A percentile compares a stretch with the other conserved stretches of the same genome.
Evolutionary conservation across 2,113 vertebrate genomes (phyloP).

Genomic region (Rynchops niger): DNA sequence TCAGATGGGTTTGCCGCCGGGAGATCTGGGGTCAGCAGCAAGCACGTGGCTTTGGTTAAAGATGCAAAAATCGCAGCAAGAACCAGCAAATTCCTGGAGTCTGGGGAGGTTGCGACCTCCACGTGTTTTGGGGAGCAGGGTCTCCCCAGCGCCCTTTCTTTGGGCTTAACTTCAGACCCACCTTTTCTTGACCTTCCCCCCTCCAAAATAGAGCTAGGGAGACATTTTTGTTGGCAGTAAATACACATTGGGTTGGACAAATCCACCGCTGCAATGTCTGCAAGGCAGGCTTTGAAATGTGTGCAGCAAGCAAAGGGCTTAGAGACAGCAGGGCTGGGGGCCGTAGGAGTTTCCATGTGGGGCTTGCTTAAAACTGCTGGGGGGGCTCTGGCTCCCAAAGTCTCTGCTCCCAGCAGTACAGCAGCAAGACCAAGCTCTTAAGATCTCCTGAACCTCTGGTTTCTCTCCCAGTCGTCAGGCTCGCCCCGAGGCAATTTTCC

Average conservation of each 20-base stretch:
- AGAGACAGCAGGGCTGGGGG: not conserved
- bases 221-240: not conserved
- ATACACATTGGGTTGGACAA: not conserved
- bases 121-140: accelerated
- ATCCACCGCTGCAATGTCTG: not conserved
- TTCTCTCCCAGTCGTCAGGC: not conserved
- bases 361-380: not conserved
- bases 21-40: not conserved
- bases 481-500: not conserved
- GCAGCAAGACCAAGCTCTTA: not conserved
- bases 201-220: not conserved
- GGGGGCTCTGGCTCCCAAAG: not conserved
- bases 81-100: not conserved
- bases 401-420: not conserved
- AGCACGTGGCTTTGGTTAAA: not conserved
- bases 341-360: not conserved
- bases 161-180: not conserved
- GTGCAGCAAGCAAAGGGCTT: not conserved
- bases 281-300: not conserved
- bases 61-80: not conserved
- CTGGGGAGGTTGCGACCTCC: not conserved
- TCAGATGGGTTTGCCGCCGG: not conserved
- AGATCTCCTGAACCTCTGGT: not conserved
- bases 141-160: not conserved
- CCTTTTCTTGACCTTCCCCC: not conserved